Evolutionary conservation across 1,140 invertebrate species (phyloP), one percentile per base, ranked within the genome.

Genomic region (Orius insidiosus): DNA sequence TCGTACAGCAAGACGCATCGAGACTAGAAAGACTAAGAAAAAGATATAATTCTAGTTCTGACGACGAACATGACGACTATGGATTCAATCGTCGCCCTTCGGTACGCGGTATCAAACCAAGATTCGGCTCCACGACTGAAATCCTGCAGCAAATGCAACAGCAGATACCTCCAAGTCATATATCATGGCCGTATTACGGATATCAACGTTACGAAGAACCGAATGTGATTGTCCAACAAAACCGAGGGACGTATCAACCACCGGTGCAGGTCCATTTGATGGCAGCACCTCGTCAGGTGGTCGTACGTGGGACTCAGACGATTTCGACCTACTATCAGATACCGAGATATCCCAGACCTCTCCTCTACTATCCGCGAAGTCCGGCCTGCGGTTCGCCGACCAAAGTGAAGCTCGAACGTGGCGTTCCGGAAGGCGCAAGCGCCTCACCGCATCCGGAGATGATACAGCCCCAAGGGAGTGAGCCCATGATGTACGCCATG

Each of bases 31-130:
- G 84, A 16, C 71, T 88, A 2, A 76, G 80, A 49, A 78, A 83
- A 52, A 70, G 84, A 13, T 87, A 73, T 51, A 53, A 44, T 42
- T 53, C 46, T 3, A 68, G 64, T 48, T 73, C 73, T 13, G 80
- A 80, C 47, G 77, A 85, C 47, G 85, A 88, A 55, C 71, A 84
- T 50, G 85, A 88, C 51, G 84, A 88, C 55, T 88, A 89, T 51
- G 86, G 85, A 4, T 89, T 92, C 59, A 81, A 84, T 55, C 68
- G 81, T n/a, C 66, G 86, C 6, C 85, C 86, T 0, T 84, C 84
- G 0, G 85, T 90, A 1, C 68, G 83, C 0, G 78, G 77, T 0
- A 80, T 80, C 32, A 76, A 76, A 53, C 72, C 74, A 0, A 68
- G 79, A 32, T 78, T 83, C 38, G 79, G 80, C 18, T 76, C 78